Base-by-base conservation (phyloP, 2,888 invertebrate genomes). In the Pinctada fucata region DNA sequence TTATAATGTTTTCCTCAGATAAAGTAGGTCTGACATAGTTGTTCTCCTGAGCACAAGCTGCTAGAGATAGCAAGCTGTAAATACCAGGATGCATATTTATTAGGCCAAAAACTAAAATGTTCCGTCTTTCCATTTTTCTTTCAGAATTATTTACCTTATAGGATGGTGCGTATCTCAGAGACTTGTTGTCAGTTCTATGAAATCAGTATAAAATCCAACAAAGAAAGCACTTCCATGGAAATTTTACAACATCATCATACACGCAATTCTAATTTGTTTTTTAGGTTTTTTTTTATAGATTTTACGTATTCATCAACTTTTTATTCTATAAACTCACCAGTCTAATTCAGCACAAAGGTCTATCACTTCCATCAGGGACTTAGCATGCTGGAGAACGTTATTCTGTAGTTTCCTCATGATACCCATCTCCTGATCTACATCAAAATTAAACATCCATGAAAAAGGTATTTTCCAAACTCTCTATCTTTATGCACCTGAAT, bases 351-450 rank as follows among this genome's bases (percentile, higher is more conserved):
- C 95, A 78, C 95, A 94, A 64, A 94, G 92, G 77, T 94, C 93
- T 75, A 95, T 93, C 48, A 95, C 93, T 13, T 93, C 93, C 0
- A 94, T 90, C 2, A 96, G 92, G 0, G 94, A 91, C 71, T 93
- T 92, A 49, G 95, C 92, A 83, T 95, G 93, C 81, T 95, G 94
- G 84, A 95, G 92, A 47, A 96, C 93, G 79, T 94, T 94, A 79
- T 94, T 92, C 5, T 95, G 94, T 67, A 96, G 93, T 10, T 94
- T 92, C 90, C 95, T 94, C 94, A 97, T 95, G 87, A 97, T 96
- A 77, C 95, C 93, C 3, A 95, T 95, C 93, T 97, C 97, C 85
- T 95, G 95, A 79, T 96, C 96, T 86, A 95, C 13, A 84, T 86
- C 47, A 51, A 72, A 65, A 51, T 69, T 49, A 49, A 69, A 69